Evolutionary conservation across 2,113 vertebrate species (phyloP), one percentile per base, ranked within the genome.

Genomic region (Spizaetus ornatus): DNA sequence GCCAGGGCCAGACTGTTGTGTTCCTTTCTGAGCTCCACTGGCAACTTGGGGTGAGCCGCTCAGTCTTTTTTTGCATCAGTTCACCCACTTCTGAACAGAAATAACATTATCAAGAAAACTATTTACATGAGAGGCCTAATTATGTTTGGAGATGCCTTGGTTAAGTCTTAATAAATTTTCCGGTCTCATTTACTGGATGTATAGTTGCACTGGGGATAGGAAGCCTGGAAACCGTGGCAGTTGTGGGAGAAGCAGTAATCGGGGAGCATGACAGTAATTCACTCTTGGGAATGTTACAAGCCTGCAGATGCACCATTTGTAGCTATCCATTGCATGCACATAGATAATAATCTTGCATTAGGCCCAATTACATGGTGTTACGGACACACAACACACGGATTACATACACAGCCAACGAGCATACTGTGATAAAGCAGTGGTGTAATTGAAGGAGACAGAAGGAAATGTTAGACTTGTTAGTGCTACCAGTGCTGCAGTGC

Each of bases 341-440:
- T 47, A 96, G 97, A 98, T 98, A 97, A 98, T 98, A 92, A 96
- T 95, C 88, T 95, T 97, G 91, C 96, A 97, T 98, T 98, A 98
- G 96, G 97, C 96, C 97, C 97, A 98, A 98, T 98, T 98, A 98
- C 97, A 97, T 96, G 97, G 97, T 98, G 95, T 97, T 97, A 90
- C 89, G 97, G 98, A 95, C 97, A 97, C 97, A 97, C 97, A 96
- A 95, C 97, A 96, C 40, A 11, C 47, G 86, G 96, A 97, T 97
- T 97, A 95, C 94, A 93, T 80, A 92, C 78, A 27, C 86, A 95
- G 95, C 89, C 97, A 95, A 65, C 38, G 53, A 95, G 95, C 94
- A 45, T 63, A 36, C 89, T 34, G 52, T 98, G 98, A 98, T 97
- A 69, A 97, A 98, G 97, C 65, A 23, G 25, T 15, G 83, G 67